phyloP scores from a whole-genome alignment of 2,113 vertebrate species.

The Cavia porcellus region DNA sequence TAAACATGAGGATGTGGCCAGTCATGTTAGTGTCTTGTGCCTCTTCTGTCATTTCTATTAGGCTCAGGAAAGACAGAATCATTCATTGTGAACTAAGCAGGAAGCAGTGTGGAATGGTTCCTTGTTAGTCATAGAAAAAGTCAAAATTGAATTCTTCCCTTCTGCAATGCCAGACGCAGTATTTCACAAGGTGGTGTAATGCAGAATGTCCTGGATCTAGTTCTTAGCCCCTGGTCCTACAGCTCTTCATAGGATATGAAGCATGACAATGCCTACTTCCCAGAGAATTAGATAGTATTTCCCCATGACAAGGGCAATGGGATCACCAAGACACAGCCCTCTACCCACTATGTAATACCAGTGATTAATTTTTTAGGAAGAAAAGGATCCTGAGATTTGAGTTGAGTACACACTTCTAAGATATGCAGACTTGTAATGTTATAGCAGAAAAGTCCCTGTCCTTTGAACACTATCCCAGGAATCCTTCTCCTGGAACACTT shows the following conservation, averaged over 20 bases:
- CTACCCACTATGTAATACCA: neutral
- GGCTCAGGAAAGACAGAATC: neutral
- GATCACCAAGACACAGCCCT: neutral
- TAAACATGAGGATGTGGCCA: neutral
- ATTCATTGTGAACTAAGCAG: neutral
- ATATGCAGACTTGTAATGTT: too few relatives aligned
- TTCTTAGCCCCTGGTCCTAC: neutral
- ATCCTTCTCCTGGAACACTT: too few relatives aligned
- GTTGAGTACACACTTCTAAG: too few relatives aligned
- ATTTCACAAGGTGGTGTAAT: neutral
- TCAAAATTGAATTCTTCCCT: neutral
- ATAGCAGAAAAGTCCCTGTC: too few relatives aligned
- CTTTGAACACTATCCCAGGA: too few relatives aligned
- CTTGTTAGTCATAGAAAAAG: neutral
- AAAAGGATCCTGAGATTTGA: neutral
- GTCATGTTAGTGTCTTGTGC: neutral
- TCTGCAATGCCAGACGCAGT: neutral
- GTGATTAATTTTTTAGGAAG: neutral
- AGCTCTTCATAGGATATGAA: neutral
- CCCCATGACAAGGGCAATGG: too few relatives aligned
- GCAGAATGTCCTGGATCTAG: too few relatives aligned
- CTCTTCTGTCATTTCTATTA: neutral
- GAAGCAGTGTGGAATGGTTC: neutral
- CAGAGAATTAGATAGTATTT: neutral
- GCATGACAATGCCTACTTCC: neutral